Base-by-base conservation (phyloP, 2,113 vertebrate species). In the Prionailurus viverrinus region DNA sequence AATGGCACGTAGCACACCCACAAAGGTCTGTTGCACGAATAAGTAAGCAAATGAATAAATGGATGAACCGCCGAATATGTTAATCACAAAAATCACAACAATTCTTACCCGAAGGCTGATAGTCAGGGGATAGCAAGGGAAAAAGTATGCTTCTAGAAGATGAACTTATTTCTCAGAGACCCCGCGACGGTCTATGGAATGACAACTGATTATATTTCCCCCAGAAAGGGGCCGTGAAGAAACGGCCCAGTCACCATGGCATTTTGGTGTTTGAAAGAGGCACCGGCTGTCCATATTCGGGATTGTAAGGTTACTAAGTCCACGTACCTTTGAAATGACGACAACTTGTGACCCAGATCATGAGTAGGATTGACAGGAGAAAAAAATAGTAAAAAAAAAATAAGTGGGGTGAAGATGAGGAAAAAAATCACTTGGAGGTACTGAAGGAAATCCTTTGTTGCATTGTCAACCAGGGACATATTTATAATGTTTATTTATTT, bases 21-120 rank as follows among this genome's bases (percentile, higher is more conserved):
- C 23, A 31, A 80, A 88, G 18, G 27, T 88, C 82, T 97, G 23
- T 27, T 74, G 89, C 41, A 82, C 39, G 58, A 88, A 89, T 94
- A 89, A 81, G 85, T 94, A 91, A 96, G 78, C 82, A 91, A 79
- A 66, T 96, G 71, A 91, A 78, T 80, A 89, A 93, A 80, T 65
- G 58, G 87, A 92, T 95, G 97, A 85, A 41, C 78, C 80, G 41
- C 65, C 90, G 33, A 85, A 29, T 65, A 68, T 82, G 76, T 65
- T 96, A 53, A 95, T 89, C 65, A 19, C 33, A 84, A 94, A 88
- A 76, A 51, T 84, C 66, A 95, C 51, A 73, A 48, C 73, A 91
- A 41, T 66, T 33, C 8, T 71, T 55, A 31, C 4, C 11, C n/a
- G 19, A 76, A 91, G 58, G 81, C 58, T 80, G 41, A 66, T 48